Conservation (phyloP, 1,140 invertebrate genomes). For the Ganaspis sp. region DNA sequence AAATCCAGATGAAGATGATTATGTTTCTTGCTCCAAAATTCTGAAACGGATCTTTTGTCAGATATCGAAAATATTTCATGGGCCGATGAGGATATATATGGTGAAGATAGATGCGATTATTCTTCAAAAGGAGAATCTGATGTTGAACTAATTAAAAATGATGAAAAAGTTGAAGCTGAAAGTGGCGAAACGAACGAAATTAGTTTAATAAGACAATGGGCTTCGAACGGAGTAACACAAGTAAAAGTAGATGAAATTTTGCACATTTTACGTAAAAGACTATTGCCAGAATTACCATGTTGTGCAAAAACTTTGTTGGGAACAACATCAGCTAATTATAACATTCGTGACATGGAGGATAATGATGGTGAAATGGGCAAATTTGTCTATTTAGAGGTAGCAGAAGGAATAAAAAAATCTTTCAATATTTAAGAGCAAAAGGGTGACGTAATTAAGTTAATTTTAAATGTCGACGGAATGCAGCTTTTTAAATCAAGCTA, state of each 20-base stretch:
- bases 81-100: too few relatives aligned
- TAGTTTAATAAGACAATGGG: neutral
- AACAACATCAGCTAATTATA: conserved; percentile 15
- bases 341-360: neutral
- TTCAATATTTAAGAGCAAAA: neutral
- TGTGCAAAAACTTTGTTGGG: neutral
- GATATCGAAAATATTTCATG: too few relatives aligned
- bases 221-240: neutral
- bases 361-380: neutral
- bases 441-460: neutral
- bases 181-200: neutral
- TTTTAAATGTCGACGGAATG: neutral
- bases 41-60: too few relatives aligned
- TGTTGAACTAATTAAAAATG: too few relatives aligned
- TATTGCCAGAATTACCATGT: neutral
- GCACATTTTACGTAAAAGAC: neutral
- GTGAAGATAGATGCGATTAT: too few relatives aligned
- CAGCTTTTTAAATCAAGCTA: neutral
- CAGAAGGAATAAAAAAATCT: neutral
- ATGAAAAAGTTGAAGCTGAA: too few relatives aligned
- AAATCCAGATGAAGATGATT: too few relatives aligned
- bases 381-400: neutral
- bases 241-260: neutral
- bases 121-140: too few relatives aligned
- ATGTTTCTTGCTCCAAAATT: too few relatives aligned